Percentiles rank a stretch among this genome's conserved stretches.
Evolutionary conservation across 2,113 vertebrate genomes (phyloP).

Genomic region (Cyprinodon brontotheroides): DNA sequence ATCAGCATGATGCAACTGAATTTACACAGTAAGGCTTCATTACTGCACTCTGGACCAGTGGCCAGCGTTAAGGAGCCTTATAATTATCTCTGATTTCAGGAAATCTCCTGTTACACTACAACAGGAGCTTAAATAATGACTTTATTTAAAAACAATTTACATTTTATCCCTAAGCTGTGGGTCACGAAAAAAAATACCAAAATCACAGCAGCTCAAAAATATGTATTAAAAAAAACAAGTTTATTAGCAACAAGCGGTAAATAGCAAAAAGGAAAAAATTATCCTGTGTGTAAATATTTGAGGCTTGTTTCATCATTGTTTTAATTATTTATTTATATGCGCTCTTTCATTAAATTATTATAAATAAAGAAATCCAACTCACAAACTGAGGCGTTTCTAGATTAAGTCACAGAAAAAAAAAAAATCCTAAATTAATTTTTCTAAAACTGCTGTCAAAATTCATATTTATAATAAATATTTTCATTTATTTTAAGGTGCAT

Average conservation of each 20-base stretch:
- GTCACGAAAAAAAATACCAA: not conserved
- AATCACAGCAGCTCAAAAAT: not conserved
- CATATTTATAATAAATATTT: too few species aligned
- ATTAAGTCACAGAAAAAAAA: too few species aligned
- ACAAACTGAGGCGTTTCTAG: too few species aligned
- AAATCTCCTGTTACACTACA: conserved; percentile 3
- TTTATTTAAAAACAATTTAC: not conserved
- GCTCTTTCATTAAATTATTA: too few species aligned
- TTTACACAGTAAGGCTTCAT: conserved; percentile 38
- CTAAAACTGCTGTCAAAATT: too few species aligned
- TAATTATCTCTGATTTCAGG: conserved; percentile 23
- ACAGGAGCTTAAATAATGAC: conserved; percentile 4
- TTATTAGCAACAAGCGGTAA: not conserved
- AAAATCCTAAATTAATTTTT: too few species aligned
- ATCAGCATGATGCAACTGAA: conserved; percentile 45
- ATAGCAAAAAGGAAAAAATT: not conserved
- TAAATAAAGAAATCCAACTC: too few species aligned
- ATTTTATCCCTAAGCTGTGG: not conserved
- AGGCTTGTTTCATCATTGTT: too few species aligned
- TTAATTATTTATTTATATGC: too few species aligned
- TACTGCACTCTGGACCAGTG: conserved; percentile 25
- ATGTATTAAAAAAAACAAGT: not conserved
- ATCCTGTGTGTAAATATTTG: not conserved
- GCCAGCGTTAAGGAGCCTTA: conserved; percentile 19
- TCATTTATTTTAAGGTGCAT: too few species aligned